Base-by-base conservation (phyloP, 2,113 vertebrate genomes). In the Phainopepla nitens region DNA sequence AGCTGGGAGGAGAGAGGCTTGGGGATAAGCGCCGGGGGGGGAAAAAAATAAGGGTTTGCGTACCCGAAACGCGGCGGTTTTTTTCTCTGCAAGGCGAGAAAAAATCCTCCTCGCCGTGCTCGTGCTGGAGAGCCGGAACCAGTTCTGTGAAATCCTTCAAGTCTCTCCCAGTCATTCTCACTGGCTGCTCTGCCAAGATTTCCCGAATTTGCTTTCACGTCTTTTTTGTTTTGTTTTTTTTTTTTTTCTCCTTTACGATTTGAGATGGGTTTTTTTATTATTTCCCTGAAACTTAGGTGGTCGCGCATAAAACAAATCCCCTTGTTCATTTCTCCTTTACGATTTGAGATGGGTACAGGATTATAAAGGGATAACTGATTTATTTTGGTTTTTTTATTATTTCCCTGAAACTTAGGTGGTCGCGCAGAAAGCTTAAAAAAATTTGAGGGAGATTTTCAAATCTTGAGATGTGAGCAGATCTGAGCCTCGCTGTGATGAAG, bases 141-240 rank as follows among this genome's bases (percentile, higher is more conserved):
- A 12, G 87, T 65, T 69, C 58, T 86, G 45, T 84, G 90, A 53
- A 70, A 93, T 42, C 81, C 78, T 77, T 66, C 47, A 16, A 93
- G 96, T 78, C 88, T 92, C 88, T 92, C 90, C 6, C 27, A 87
- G 93, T 93, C 96, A 82, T 92, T 82, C 93, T 50, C 36, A 3
- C 65, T 65, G 56, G 85, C 73, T 45, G 87, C 90, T 60, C 84
- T 87, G 94, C 93, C 94, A 85, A 89, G 56, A 35, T 82, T 92
- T n/a, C 76, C 76, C 51, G 14, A 69, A 82, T 85, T 61, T 68
- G 66, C 93, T 86, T 80, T 78, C 56, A 2, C 19, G 60, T 45
- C 31, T 51, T 88, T 88, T 10, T 49, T 86, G 77, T 49, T n/a
- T 22, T 45, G 28, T 51, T 88, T 88, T 10, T 49, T 86, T 80